Base-by-base conservation (phyloP, 2,888 invertebrate genomes). In the Branchipolynoe longqiensis region DNA sequence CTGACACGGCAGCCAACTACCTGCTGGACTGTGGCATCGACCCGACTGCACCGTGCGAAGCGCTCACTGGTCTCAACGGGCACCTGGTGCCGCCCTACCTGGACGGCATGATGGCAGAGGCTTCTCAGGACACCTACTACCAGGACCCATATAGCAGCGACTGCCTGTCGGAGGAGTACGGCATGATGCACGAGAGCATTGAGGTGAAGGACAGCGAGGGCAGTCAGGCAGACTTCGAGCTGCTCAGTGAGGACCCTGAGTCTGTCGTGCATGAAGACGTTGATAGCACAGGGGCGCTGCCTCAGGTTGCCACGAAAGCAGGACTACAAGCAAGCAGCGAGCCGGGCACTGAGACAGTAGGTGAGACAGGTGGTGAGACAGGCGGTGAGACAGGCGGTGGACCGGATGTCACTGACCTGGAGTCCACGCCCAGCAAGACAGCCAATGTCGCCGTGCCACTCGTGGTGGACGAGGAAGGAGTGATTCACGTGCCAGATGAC, bases 401-500 rank as follows among this genome's bases (percentile, higher is more conserved):
- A 31, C 25, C 25, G 3, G 18, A 56, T 25, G n/a, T 33, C 14
- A n/a, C n/a, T n/a, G n/a, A n/a, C n/a, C n/a, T n/a, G n/a, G n/a
- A n/a, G n/a, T n/a, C 48, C 48, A 12, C 48, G 18, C 48, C 48
- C 48, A 48, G 8, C 48, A 48, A 8, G 18, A 48, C 8, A 48
- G 48, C 18, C 48, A 18, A 48, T 18, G 1, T 14, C 2, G 62
- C 18, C 36, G 36, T 69, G 69, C 1, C 69, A 14, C 69, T 78
- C 8, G 78, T 78, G 3, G 78, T 78, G 2, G 48, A 41, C 1
- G 28, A 18, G n/a, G 78, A 78, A 18, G 78, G 78, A 2, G 48
- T 25, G n/a, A 48, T 78, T 18, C 48, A 78, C n/a, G 78, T 78
- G n/a, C 78, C 78, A 1, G 78, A 78, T n/a, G 78, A 54, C n/a